A percentile compares a stretch with the other conserved stretches of the same genome.
phyloP scores from a whole-genome alignment of 2,888 invertebrate species.

The Clepsis dumicolana region DNA sequence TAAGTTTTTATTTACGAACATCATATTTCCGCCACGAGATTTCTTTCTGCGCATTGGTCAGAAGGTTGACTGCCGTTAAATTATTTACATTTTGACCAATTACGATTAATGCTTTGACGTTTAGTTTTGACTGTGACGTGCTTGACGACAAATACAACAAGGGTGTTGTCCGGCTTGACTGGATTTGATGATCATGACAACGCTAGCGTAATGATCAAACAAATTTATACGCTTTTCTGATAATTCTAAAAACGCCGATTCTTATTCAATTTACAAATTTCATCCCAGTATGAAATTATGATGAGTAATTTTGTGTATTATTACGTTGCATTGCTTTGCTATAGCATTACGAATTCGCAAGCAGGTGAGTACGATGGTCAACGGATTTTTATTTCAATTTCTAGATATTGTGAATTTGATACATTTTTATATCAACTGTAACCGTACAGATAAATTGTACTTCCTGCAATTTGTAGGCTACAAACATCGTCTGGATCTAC shows the following conservation, averaged over 20 bases:
- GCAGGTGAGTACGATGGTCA: constrained; percentile 68
- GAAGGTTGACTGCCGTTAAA: not conserved
- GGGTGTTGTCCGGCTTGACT: constrained; percentile 77
- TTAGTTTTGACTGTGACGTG: constrained; percentile 4
- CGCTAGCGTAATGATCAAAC: constrained; percentile 82
- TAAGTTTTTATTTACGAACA: constrained; percentile 19
- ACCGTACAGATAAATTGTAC: not conserved
- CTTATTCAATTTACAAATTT: constrained; percentile 43
- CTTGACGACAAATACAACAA: constrained; percentile 49
- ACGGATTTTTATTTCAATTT: constrained; percentile 39
- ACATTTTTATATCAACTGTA: not conserved
- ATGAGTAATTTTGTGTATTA: constrained; percentile 76
- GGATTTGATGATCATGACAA: constrained; percentile 59
- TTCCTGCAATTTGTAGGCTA: too few species aligned
- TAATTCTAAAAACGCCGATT: constrained; percentile 53
- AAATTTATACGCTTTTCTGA: constrained; percentile 68
- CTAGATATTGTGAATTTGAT: not conserved
- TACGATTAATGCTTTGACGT: not conserved
- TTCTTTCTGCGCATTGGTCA: constrained; percentile 24
- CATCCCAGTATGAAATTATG: constrained; percentile 78
- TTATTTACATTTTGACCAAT: constrained; percentile 23
- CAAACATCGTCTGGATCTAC: not conserved
- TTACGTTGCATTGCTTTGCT: constrained; percentile 78
- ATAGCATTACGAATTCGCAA: constrained; percentile 66
- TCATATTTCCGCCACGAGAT: not conserved